Evolutionary conservation across 23 tunicate species (phyloP).

Genomic region (Ascidia mentula): DNA sequence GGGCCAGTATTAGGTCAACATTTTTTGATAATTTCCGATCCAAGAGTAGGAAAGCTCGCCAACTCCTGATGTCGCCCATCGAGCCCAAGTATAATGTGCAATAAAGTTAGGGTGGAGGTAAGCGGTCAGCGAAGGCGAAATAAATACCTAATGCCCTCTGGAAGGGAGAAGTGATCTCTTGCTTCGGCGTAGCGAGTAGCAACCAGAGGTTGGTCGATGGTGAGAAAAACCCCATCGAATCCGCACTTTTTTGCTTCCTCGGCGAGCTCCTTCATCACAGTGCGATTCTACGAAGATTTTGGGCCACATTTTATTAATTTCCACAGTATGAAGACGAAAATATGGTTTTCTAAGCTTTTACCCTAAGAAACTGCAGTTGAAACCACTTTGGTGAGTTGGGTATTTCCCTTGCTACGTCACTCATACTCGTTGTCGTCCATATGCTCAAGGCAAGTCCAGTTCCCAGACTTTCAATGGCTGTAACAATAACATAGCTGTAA

Average conservation of each 20-base stretch:
- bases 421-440: neutral
- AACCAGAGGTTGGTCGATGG: neutral
- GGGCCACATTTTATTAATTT: no score
- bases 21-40: no score
- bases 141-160: neutral
- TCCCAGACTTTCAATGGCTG: neutral
- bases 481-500: no score
- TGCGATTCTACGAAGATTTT: no score
- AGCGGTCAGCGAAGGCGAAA: no score
- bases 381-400: neutral
- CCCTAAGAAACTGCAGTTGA: neutral
- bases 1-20: no score
- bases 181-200: neutral
- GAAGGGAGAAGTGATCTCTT: neutral
- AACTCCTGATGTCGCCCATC: no score
- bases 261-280: neutral
- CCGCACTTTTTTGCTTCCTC: neutral
- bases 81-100: no score
- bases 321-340: no score
- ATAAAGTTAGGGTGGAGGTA: no score
- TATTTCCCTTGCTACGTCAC: neutral
- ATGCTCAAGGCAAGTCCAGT: neutral
- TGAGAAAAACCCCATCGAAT: neutral
- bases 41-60: no score
- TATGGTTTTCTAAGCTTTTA: no score